These are phyloP conservation scores for Paedocypris micromegethes DNA, from an alignment of 2,797 vertebrate species.

Conservation along the genomic window DNA sequence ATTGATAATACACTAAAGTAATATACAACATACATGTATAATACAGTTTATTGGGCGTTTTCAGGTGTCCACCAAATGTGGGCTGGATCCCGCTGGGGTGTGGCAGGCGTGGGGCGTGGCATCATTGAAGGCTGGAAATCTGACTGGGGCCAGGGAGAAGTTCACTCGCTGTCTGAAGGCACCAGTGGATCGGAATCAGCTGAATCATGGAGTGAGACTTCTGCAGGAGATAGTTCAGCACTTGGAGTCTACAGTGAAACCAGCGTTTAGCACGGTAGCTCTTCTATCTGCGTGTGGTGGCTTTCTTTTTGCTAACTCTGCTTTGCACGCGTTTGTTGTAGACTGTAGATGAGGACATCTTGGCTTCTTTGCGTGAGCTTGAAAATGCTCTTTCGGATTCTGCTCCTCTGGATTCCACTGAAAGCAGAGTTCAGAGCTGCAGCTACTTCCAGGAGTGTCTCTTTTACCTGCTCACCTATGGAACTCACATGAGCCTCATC, in stretches of 20 bases:
- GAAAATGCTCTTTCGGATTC: constrained; percentile 73
- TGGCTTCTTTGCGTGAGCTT: constrained; percentile 83
- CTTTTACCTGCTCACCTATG: constrained; percentile 85
- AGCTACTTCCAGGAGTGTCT: constrained; percentile 85
- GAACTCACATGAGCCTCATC: constrained; percentile 86
- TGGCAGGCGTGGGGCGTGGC: constrained; percentile 98
- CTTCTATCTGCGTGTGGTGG: background rate
- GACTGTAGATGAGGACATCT: constrained; percentile 78
- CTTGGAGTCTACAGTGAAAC: constrained; percentile 79
- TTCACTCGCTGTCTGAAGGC: constrained; percentile 84
- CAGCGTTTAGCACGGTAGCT: constrained; percentile 70
- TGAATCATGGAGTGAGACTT: constrained; percentile 75
- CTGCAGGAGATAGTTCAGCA: constrained; percentile 89
- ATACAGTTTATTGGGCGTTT: background rate
- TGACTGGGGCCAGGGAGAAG: constrained; percentile 83
- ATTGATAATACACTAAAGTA: too few species aligned
- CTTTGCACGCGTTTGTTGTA: constrained; percentile 17
- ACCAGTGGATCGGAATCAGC: constrained; percentile 86
- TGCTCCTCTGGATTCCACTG: constrained; percentile 67
- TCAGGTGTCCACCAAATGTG: constrained; percentile 96
- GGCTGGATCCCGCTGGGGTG: constrained; percentile 84
- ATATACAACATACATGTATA: too few species aligned
- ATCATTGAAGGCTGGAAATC: constrained; percentile 84
- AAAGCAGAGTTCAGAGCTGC: constrained; percentile 69
- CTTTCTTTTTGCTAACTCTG: background rate